phyloP scores from a whole-genome alignment of 2,113 vertebrate genomes.

The Misgurnus anguillicaudatus region DNA sequence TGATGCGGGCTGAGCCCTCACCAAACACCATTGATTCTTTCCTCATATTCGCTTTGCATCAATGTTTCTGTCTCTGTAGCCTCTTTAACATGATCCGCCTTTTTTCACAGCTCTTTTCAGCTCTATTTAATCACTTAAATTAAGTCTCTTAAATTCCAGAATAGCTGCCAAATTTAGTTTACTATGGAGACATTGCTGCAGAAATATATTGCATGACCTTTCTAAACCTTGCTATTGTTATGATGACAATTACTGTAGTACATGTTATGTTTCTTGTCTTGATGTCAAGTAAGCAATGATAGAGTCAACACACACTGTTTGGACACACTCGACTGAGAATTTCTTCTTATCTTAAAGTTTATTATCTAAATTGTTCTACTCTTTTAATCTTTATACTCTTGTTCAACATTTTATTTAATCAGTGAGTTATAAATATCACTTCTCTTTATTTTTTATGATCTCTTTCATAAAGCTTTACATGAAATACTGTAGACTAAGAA shows the following conservation, averaged over 20 bases:
- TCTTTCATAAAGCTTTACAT: too few species aligned
- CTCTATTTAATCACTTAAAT: neutral
- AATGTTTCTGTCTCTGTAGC: neutral
- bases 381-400: too few species aligned
- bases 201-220: neutral
- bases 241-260: neutral
- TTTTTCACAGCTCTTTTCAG: neutral
- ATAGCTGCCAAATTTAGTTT: neutral
- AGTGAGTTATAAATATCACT: too few species aligned
- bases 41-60: slow-evolving; percentile 1
- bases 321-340: neutral
- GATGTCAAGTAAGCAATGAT: too few species aligned
- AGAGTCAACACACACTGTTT: neutral
- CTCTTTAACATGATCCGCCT: neutral
- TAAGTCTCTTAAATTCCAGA: neutral
- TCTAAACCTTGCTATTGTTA: too few species aligned
- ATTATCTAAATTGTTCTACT: too few species aligned
- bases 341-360: too few species aligned
- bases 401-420: too few species aligned
- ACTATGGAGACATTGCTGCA: neutral
- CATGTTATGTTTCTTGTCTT: neutral
- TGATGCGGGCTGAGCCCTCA: slow-evolving; percentile 40
- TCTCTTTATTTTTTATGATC: too few species aligned
- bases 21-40: slow-evolving; percentile 32
- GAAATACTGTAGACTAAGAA: too few species aligned